phyloP scores from a whole-genome alignment of 2,888 invertebrate species.

The Macrophya annulata region DNA sequence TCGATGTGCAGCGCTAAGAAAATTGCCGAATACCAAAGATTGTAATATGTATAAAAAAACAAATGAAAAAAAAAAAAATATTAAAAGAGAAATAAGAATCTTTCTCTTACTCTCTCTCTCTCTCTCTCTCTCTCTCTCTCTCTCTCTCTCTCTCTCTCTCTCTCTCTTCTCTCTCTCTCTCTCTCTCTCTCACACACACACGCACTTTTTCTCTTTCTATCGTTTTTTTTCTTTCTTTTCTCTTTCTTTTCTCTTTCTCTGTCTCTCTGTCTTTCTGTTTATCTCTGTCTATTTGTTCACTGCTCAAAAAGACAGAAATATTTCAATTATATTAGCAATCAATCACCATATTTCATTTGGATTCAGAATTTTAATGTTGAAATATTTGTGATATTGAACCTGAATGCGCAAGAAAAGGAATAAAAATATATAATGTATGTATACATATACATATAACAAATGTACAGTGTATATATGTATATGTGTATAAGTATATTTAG shows the following conservation, averaged over 20 bases:
- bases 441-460: no score
- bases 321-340: slow-evolving; percentile 6
- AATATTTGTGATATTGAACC: slow-evolving; percentile 42
- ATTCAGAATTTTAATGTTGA: slow-evolving; percentile 38
- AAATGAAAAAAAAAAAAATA: slow-evolving; percentile 10
- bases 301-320: slow-evolving; percentile 6
- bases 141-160: neutral
- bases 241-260: neutral
- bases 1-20: slow-evolving; percentile 29
- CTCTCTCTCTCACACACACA: neutral
- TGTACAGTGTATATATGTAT: no score
- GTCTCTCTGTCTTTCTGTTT: neutral
- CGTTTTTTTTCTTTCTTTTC: neutral
- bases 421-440: no score
- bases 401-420: slow-evolving; percentile 20
- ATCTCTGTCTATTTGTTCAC: neutral
- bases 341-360: slow-evolving; percentile 28
- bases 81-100: slow-evolving; percentile 33
- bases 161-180: neutral
- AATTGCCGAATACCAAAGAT: slow-evolving; percentile 45
- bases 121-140: neutral
- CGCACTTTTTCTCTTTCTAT: neutral
- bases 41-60: slow-evolving; percentile 40
- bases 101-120: neutral
- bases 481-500: neutral